These are phyloP conservation scores for Catostomus latipinnis DNA, from an alignment of 2,797 vertebrate genomes.

Conservation along the genomic window DNA sequence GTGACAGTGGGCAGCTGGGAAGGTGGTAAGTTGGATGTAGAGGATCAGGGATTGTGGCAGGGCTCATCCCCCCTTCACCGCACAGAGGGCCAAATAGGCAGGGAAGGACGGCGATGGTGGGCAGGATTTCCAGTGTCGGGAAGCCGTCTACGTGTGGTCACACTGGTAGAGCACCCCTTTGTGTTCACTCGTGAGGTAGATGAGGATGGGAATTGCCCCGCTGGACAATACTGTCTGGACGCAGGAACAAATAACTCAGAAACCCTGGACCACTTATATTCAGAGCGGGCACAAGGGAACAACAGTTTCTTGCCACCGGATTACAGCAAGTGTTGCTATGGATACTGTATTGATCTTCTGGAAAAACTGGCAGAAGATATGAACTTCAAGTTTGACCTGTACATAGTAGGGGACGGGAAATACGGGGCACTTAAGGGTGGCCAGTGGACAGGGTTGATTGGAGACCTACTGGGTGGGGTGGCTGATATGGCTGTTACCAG, in stretches of 20 bases:
- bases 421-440: slow-evolving; percentile 86
- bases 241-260: slow-evolving; percentile 82
- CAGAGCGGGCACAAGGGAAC: slow-evolving; percentile 73
- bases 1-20: slow-evolving; percentile 87
- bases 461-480: slow-evolving; percentile 84
- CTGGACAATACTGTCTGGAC: slow-evolving; percentile 87
- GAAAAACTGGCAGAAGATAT: slow-evolving; percentile 83
- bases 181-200: slow-evolving; percentile 89
- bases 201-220: slow-evolving; percentile 85
- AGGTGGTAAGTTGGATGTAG: slow-evolving; percentile 78
- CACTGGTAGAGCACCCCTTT: slow-evolving; percentile 89
- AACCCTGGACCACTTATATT: slow-evolving; percentile 77
- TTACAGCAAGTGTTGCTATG: slow-evolving; percentile 83
- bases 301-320: slow-evolving; percentile 68
- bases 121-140: slow-evolving; percentile 64
- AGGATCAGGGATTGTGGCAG: slow-evolving; percentile 78
- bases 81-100: slow-evolving; percentile 52
- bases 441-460: slow-evolving; percentile 90
- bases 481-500: slow-evolving; percentile 94
- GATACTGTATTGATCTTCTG: slow-evolving; percentile 87
- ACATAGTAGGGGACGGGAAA: slow-evolving; percentile 90
- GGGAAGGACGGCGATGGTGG: slow-evolving; percentile 65
- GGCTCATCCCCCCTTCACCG: slow-evolving; percentile 61
- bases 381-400: slow-evolving; percentile 87
- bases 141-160: slow-evolving; percentile 84